phyloP scores from a whole-genome alignment of 2,888 invertebrate species.

The Argynnis bischoffii region DNA sequence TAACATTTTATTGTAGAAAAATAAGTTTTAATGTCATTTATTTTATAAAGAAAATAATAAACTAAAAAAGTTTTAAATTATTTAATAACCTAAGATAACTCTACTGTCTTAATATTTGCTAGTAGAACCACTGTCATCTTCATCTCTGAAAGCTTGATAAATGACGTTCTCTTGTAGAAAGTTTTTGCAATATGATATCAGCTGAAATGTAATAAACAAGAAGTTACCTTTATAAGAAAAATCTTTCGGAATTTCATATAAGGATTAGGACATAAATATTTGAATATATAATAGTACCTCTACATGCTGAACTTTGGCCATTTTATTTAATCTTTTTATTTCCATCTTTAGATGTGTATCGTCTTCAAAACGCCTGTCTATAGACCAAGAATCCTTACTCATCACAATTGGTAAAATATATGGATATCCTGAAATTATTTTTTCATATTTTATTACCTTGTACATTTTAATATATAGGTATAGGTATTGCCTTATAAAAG shows the following conservation, averaged over 20 bases:
- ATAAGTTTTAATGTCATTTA: too few species aligned
- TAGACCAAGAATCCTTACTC: slow-evolving; percentile 50
- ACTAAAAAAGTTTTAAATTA: neutral
- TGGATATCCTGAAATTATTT: slow-evolving; percentile 52
- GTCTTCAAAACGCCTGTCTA: slow-evolving; percentile 51
- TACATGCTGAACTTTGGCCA: slow-evolving; percentile 50
- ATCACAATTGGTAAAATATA: slow-evolving; percentile 63
- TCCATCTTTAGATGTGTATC: slow-evolving; percentile 60
- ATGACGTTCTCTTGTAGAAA: slow-evolving; percentile 61
- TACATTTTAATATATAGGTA: neutral
- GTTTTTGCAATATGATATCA: slow-evolving; percentile 61
- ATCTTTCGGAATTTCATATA: neutral
- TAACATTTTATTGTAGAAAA: too few species aligned
- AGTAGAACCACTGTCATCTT: slow-evolving; percentile 30
- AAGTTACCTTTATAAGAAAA: slow-evolving; percentile 11
- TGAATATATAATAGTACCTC: slow-evolving; percentile 47
- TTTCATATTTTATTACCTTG: neutral
- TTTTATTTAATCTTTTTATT: slow-evolving; percentile 63
- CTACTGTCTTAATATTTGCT: slow-evolving; percentile 22
- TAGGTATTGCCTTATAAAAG: neutral
- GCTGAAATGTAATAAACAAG: slow-evolving; percentile 49
- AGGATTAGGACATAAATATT: neutral
- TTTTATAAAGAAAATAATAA: too few species aligned
- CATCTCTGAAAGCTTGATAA: slow-evolving; percentile 42
- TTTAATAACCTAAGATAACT: slow-evolving; percentile 18